phyloP scores from a whole-genome alignment of 2,888 invertebrate genomes.

The Andrena chrysosceles region DNA sequence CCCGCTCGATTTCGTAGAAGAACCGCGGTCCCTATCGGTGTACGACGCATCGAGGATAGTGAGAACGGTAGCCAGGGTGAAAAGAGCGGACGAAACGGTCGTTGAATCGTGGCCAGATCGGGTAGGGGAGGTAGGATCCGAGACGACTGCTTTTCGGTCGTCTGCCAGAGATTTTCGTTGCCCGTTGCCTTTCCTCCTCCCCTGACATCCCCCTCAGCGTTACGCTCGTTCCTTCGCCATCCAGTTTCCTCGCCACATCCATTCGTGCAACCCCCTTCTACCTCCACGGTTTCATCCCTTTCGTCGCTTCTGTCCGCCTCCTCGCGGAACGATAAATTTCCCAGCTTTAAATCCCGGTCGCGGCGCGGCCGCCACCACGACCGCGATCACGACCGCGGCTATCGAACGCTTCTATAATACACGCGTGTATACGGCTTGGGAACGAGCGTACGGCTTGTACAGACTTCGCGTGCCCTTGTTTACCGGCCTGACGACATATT shows the following conservation, averaged over 20 bases:
- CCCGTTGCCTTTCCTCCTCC: constrained; percentile 25
- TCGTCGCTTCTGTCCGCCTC: constrained; percentile 73
- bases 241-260: constrained; percentile 14
- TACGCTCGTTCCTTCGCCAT: constrained; percentile 17
- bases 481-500: constrained; percentile 77
- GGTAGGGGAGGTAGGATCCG: constrained; percentile 40
- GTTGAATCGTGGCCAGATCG: constrained; percentile 70
- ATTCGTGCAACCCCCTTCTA: constrained; percentile 20
- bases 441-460: constrained; percentile 62
- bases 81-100: constrained; percentile 56
- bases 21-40: constrained; percentile 17
- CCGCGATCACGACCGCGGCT: constrained; percentile 55
- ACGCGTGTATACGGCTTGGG: constrained; percentile 24
- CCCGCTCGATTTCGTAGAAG: background rate
- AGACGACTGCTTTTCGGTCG: constrained; percentile 67
- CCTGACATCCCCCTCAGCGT: background rate
- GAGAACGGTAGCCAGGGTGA: constrained; percentile 41
- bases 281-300: constrained; percentile 62
- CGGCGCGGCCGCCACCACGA: constrained; percentile 62
- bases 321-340: constrained; percentile 78
- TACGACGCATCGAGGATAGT: background rate
- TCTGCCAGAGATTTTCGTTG: constrained; percentile 58
- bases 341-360: constrained; percentile 75
- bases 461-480: constrained; percentile 74
- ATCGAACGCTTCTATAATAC: constrained; percentile 60